Evolutionary conservation across 2,113 vertebrate species (phyloP).

Genomic region (Prolemur simus): DNA sequence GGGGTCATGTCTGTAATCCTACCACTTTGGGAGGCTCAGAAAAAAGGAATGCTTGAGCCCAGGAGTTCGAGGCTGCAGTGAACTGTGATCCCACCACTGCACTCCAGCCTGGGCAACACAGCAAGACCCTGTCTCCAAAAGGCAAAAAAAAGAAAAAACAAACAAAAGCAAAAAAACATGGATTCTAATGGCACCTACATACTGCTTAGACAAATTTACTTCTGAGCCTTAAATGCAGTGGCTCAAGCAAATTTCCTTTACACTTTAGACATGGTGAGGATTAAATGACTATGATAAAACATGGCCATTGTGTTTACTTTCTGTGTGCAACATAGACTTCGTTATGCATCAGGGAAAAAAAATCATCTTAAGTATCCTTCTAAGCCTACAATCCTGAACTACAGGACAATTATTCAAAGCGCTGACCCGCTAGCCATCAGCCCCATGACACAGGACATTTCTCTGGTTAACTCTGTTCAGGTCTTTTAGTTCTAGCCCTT

Average conservation of each 20-base stretch:
- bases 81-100: too few relatives aligned
- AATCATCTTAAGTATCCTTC: neutral
- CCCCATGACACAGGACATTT: neutral
- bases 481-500: neutral
- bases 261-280: neutral
- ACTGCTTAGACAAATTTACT: neutral
- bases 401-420: neutral
- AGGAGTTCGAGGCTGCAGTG: too few relatives aligned
- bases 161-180: neutral
- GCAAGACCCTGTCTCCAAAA: too few relatives aligned
- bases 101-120: too few relatives aligned
- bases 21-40: too few relatives aligned
- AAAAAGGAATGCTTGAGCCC: too few relatives aligned
- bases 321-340: neutral
- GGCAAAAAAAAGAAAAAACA: too few relatives aligned
- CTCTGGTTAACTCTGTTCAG: neutral
- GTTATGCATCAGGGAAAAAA: neutral
- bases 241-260: neutral
- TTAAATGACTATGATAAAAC: neutral
- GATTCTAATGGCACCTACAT: neutral
- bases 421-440: neutral
- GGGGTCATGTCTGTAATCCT: too few relatives aligned
- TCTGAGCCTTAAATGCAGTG: neutral
- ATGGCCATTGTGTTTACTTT: neutral
- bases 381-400: neutral